Conservation (phyloP, 2,797 vertebrate species). For the Pseudopleuronectes americanus region DNA sequence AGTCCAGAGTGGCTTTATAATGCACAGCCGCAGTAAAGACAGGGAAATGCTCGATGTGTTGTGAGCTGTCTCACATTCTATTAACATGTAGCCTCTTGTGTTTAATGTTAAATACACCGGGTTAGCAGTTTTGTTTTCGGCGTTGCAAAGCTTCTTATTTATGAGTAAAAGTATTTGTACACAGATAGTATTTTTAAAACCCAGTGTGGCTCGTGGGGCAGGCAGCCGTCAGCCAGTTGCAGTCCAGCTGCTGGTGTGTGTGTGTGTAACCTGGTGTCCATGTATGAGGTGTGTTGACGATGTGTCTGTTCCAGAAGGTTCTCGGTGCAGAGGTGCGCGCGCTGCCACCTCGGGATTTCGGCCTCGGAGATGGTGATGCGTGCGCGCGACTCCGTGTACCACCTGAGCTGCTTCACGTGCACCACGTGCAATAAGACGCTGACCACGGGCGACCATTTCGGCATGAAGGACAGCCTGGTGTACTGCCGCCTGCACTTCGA, state of each 20-base stretch:
- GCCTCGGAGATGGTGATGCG: constrained; percentile 99
- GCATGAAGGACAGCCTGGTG: constrained; percentile 98
- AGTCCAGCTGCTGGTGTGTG: constrained; percentile 13
- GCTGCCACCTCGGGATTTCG: constrained; percentile 99
- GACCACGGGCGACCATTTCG: constrained; percentile 97
- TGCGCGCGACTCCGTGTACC: constrained; percentile 97
- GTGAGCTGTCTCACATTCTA: background rate
- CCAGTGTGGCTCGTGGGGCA: too few relatives aligned
- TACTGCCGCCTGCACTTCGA: constrained; percentile 98
- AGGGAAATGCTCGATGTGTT: background rate
- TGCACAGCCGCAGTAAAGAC: background rate
- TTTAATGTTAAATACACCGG: background rate
- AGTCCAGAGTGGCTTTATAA: background rate
- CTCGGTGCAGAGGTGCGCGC: constrained; percentile 99
- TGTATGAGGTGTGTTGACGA: constrained; percentile 68
- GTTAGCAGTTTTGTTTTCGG: background rate
- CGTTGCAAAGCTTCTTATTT: background rate
- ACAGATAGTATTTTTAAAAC: too few relatives aligned
- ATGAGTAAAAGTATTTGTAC: background rate
- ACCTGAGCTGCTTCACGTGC: constrained; percentile 98
- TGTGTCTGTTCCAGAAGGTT: constrained; percentile 94
- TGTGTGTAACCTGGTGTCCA: background rate
- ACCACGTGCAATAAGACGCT: constrained; percentile 98
- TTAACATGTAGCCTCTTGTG: background rate
- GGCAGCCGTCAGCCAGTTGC: background rate